A percentile compares a stretch with the other conserved stretches of the same genome.
Evolutionary conservation across 2,113 vertebrate species (phyloP).

Genomic region (Vulpes lagopus): DNA sequence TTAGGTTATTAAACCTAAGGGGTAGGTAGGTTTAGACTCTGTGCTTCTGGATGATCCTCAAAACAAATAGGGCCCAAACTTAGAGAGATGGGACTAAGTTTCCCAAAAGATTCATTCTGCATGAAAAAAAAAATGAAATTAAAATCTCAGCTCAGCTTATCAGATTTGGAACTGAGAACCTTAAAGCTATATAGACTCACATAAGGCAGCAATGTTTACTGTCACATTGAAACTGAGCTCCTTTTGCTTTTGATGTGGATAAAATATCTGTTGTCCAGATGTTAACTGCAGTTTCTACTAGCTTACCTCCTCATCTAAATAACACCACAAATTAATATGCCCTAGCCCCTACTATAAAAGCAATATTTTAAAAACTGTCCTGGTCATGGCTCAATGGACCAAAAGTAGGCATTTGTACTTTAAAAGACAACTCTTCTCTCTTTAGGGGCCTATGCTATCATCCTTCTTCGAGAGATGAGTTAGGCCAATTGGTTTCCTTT

Average conservation of each 20-base stretch:
- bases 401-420: not conserved
- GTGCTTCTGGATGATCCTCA: not conserved
- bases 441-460: not conserved
- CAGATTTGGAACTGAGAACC: not conserved
- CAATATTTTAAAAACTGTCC: not conserved
- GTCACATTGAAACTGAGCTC: not conserved
- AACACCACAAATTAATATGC: not conserved
- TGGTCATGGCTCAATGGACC: not conserved
- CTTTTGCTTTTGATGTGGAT: not conserved
- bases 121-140: not conserved
- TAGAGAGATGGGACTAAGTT: not conserved
- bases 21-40: not conserved
- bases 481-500: not conserved
- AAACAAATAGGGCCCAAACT: not conserved
- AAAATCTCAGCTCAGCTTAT: not conserved
- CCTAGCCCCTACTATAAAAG: not conserved
- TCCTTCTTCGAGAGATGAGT: not conserved
- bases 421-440: not conserved
- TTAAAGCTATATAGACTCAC: not conserved
- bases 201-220: not conserved
- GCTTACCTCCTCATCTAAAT: not conserved
- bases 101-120: not conserved
- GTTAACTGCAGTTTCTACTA: not conserved
- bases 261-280: not conserved
- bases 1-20: not conserved